Percentiles rank a stretch among this genome's conserved stretches.
Evolutionary conservation across 2,888 invertebrate genomes (phyloP).

Genomic region (Eueremaeus valkanovi): DNA sequence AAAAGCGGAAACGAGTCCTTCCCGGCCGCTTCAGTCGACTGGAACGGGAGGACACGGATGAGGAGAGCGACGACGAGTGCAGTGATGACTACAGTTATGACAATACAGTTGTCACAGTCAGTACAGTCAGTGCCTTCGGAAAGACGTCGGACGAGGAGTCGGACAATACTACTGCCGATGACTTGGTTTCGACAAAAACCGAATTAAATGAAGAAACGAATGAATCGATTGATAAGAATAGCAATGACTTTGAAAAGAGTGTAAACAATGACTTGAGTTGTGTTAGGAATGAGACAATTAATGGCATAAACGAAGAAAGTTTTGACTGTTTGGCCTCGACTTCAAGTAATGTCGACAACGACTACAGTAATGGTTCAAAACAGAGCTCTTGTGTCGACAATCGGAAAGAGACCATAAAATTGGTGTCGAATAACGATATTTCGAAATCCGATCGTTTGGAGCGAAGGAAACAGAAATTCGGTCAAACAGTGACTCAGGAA

Average conservation of each 20-base stretch:
- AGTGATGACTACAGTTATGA: conserved; percentile 14
- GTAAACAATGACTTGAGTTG: neutral
- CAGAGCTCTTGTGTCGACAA: neutral
- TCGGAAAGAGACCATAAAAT: conserved; percentile 8
- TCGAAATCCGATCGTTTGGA: neutral
- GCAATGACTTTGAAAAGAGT: neutral
- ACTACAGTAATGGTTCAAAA: neutral
- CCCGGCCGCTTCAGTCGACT: conserved; percentile 23
- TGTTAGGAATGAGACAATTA: neutral
- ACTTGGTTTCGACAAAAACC: neutral
- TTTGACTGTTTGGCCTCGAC: neutral
- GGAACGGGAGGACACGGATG: conserved; percentile 9
- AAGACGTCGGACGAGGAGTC: neutral
- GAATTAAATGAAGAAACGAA: neutral
- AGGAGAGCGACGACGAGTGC: conserved; percentile 15
- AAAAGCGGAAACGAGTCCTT: conserved; percentile 13
- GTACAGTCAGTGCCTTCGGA: conserved; percentile 7
- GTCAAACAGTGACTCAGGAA: neutral
- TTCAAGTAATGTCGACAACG: neutral
- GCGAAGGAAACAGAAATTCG: conserved; percentile 20
- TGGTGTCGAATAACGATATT: neutral
- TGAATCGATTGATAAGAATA: neutral
- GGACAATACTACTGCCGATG: neutral
- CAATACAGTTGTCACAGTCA: too few species aligned
- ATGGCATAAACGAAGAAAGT: neutral